These are phyloP conservation scores for Megalops atlanticus DNA, from an alignment of 2,113 vertebrate genomes.

Conservation along the genomic window DNA sequence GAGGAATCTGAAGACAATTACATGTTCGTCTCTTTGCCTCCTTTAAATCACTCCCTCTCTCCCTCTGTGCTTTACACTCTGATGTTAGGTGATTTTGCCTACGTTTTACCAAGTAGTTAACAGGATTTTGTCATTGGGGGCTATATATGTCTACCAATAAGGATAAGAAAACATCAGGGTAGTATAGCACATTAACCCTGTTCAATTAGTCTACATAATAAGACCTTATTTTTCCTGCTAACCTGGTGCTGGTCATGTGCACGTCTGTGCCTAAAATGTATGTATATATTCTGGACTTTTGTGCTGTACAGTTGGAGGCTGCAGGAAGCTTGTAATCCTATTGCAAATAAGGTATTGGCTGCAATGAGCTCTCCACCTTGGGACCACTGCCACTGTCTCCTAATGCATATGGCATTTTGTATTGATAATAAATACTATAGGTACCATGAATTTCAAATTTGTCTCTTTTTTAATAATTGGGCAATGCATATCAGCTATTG, in stretches of 20 bases:
- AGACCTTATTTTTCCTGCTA: too few relatives aligned
- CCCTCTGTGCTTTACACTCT: not conserved
- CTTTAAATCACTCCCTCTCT: not conserved
- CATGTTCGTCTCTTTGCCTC: not conserved
- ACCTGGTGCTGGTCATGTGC: too few relatives aligned
- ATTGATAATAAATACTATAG: too few relatives aligned
- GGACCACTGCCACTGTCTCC: not conserved
- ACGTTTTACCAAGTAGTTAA: not conserved
- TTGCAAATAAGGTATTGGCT: not conserved
- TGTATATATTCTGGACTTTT: too few relatives aligned
- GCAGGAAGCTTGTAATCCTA: too few relatives aligned
- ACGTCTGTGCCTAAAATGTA: too few relatives aligned
- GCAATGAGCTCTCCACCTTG: not conserved
- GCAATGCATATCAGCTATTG: not conserved
- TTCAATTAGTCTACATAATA: too few relatives aligned
- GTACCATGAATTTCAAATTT: not conserved
- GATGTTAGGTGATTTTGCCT: not conserved
- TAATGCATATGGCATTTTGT: not conserved
- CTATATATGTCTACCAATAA: not conserved
- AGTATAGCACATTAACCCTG: too few relatives aligned
- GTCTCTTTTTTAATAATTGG: not conserved
- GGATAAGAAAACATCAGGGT: too few relatives aligned
- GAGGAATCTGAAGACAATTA: slow-evolving; percentile 16
- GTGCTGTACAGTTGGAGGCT: too few relatives aligned
- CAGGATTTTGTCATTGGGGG: not conserved